Evolutionary conservation across 2,888 invertebrate genomes (phyloP).

Genomic region (Lasioglossum calceatum): DNA sequence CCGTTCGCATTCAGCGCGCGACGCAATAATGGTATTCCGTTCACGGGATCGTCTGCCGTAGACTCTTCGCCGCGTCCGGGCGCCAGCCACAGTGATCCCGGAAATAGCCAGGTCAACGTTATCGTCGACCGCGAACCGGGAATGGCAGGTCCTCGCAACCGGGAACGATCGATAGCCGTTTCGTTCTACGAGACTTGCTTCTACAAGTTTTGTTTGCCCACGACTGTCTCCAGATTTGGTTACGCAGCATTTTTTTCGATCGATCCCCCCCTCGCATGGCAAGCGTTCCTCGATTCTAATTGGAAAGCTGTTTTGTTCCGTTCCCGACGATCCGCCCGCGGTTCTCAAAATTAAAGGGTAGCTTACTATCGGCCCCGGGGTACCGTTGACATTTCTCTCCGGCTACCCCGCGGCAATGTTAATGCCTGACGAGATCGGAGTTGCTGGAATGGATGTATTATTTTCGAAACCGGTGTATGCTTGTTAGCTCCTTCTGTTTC

Average conservation of each 20-base stretch:
- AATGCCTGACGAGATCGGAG: background rate
- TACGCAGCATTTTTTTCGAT: background rate
- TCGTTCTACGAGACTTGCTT: background rate
- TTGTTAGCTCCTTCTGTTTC: slow-evolving; percentile 5
- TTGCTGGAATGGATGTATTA: background rate
- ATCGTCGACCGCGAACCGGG: background rate
- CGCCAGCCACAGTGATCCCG: background rate
- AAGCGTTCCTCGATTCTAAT: background rate
- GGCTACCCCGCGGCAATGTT: background rate
- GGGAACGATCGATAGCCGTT: background rate
- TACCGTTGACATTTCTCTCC: background rate
- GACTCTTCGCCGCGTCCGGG: background rate
- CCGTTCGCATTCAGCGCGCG: background rate
- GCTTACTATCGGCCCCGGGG: background rate
- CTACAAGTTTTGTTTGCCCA: background rate
- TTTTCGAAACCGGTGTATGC: slow-evolving; percentile 24
- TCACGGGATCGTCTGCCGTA: slow-evolving; percentile 10
- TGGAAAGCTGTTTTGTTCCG: background rate
- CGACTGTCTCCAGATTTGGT: background rate
- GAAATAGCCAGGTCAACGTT: background rate
- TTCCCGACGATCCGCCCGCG: background rate
- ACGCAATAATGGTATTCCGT: slow-evolving; percentile 3
- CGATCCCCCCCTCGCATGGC: background rate
- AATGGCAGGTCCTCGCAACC: background rate
- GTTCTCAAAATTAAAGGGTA: background rate